These are phyloP conservation scores for Lycodopsis pacificus DNA, from an alignment of 2,797 vertebrate species.

Conservation along the genomic window DNA sequence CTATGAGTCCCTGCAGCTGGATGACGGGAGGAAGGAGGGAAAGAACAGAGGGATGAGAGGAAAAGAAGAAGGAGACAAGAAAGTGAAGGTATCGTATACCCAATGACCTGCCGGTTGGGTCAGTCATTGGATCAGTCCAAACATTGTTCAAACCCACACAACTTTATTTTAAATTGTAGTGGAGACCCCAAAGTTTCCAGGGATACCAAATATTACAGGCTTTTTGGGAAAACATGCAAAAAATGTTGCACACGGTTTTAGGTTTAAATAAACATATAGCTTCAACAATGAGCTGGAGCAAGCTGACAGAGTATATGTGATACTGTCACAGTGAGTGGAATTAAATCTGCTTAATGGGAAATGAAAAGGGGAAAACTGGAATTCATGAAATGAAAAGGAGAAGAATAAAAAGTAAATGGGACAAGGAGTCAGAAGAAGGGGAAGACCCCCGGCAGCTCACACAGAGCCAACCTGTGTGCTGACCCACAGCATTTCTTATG, in stretches of 20 bases:
- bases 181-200: constrained; percentile 30
- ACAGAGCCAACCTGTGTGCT: constrained; percentile 72
- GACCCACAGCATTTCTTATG: constrained; percentile 80
- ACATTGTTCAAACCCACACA: constrained; percentile 33
- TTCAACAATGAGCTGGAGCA: constrained; percentile 14
- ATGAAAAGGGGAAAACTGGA: constrained; percentile 10
- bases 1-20: constrained; percentile 27
- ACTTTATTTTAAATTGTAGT: constrained; percentile 29
- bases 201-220: constrained; percentile 28
- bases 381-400: constrained; percentile 14
- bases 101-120: constrained; percentile 11
- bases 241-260: constrained; percentile 5
- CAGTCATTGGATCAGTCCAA: constrained; percentile 10
- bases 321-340: constrained; percentile 10
- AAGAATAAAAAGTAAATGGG: constrained; percentile 41
- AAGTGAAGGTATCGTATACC: constrained; percentile 3
- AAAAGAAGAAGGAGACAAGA: background rate
- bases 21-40: constrained; percentile 14
- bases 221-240: constrained; percentile 11
- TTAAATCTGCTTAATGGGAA: constrained; percentile 34
- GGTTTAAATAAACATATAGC: constrained; percentile 26
- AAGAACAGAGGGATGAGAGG: constrained; percentile 8
- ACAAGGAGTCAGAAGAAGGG: constrained; percentile 61
- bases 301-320: background rate
- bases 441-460: constrained; percentile 70